Percentiles rank a stretch among this genome's conserved stretches.
These are phyloP conservation scores for Piezodorus guildinii DNA, from an alignment of 1,140 invertebrate species.

Conservation along the genomic window DNA sequence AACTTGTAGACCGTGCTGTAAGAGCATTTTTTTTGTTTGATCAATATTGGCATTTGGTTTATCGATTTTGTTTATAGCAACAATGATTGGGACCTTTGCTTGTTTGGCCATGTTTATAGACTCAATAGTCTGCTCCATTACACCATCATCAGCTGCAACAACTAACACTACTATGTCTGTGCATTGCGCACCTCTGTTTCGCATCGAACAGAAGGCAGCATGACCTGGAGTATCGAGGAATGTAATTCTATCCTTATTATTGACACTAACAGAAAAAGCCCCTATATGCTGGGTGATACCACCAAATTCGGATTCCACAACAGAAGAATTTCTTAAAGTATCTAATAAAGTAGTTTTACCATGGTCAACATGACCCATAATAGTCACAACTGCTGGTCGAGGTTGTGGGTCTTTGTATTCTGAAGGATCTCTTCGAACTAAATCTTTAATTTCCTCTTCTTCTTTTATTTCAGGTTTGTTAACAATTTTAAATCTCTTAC, in stretches of 20 bases:
- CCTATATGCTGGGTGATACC: slow-evolving; percentile 99
- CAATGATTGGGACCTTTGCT: slow-evolving; percentile 82
- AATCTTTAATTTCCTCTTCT: slow-evolving; percentile 33
- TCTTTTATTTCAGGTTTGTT: slow-evolving; percentile 32
- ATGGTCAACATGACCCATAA: slow-evolving; percentile 99
- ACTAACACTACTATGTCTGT: slow-evolving; percentile 96
- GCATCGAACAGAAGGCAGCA: slow-evolving; percentile 88
- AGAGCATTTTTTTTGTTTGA: slow-evolving; percentile 57
- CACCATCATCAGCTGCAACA: slow-evolving; percentile 96
- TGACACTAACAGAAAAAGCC: slow-evolving; percentile 69
- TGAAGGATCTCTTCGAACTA: slow-evolving; percentile 23
- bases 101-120: slow-evolving; percentile 63
- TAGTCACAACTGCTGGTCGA: slow-evolving; percentile 83
- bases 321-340: slow-evolving; percentile 67
- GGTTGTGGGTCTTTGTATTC: slow-evolving; percentile 39
- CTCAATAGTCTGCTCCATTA: slow-evolving; percentile 93
- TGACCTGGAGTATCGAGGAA: slow-evolving; percentile 99
- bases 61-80: slow-evolving; percentile 99
- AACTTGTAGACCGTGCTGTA: slow-evolving; percentile 63
- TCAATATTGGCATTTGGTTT: slow-evolving; percentile 75
- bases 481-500: slow-evolving; percentile 43
- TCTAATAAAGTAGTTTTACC: slow-evolving; percentile 97
- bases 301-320: slow-evolving; percentile 90
- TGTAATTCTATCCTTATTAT: slow-evolving; percentile 56
- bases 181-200: slow-evolving; percentile 75